phyloP scores from a whole-genome alignment of 2,888 invertebrate species.

The Allophyes oxyacanthae region DNA sequence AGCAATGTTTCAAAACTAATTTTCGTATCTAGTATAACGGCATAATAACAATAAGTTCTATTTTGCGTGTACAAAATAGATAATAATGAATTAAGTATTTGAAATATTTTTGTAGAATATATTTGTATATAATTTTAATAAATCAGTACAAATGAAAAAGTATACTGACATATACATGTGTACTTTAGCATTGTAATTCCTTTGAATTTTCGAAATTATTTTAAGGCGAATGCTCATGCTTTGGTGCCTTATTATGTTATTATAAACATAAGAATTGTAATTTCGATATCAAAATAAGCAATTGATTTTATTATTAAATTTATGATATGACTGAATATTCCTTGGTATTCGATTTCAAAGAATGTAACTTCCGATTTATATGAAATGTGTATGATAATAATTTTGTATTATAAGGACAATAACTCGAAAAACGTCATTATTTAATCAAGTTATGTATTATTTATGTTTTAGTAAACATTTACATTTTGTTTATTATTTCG shows the following conservation, averaged over 20 bases:
- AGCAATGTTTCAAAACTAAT: conserved; percentile 42
- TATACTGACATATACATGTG: conserved; percentile 52
- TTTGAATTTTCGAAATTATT: conserved; percentile 47
- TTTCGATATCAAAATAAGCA: conserved; percentile 49
- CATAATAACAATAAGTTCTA: conserved; percentile 58
- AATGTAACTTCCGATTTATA: conserved; percentile 38
- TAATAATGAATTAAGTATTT: conserved; percentile 55
- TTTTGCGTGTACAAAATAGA: conserved; percentile 67
- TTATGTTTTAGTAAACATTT: conserved; percentile 37
- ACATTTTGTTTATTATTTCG: conserved; percentile 36
- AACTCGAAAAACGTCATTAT: conserved; percentile 45
- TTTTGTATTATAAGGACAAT: conserved; percentile 42
- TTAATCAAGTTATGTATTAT: conserved; percentile 31
- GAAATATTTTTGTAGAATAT: conserved; percentile 60
- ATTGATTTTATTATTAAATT: conserved; percentile 62
- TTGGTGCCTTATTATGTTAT: conserved; percentile 76
- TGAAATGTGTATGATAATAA: conserved; percentile 50
- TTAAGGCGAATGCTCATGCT: conserved; percentile 66
- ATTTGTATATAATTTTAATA: conserved; percentile 68
- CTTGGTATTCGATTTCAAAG: conserved; percentile 43
- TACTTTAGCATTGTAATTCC: conserved; percentile 42
- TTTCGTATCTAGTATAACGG: conserved; percentile 45
- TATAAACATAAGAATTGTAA: conserved; percentile 58
- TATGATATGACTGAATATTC: conserved; percentile 66
- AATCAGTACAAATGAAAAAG: conserved; percentile 75